phyloP scores from a whole-genome alignment of 1,140 invertebrate genomes.

The Aphidius ervi region DNA sequence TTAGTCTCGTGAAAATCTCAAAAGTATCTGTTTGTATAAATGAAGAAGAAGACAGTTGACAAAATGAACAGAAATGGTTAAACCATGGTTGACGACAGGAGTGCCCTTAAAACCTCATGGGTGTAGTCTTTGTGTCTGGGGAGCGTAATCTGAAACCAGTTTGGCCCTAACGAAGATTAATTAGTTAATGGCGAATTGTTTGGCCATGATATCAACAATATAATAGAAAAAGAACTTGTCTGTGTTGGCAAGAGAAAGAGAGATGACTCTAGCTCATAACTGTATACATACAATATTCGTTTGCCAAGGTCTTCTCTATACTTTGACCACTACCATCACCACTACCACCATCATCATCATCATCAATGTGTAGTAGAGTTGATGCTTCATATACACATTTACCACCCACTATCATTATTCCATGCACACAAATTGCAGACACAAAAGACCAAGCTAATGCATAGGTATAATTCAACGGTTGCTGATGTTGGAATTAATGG shows the following conservation, averaged over 20 bases:
- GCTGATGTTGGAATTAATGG: too few relatives aligned
- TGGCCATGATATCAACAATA: conserved; percentile 9
- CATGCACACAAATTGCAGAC: too few relatives aligned
- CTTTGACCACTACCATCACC: too few relatives aligned
- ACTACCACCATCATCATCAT: too few relatives aligned
- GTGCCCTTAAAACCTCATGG: conserved; percentile 1
- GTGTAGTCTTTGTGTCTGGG: background rate
- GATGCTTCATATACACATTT: too few relatives aligned
- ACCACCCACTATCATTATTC: too few relatives aligned
- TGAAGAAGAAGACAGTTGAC: background rate
- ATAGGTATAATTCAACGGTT: too few relatives aligned
- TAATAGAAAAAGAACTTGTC: background rate
- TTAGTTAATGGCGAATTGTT: conserved; percentile 24
- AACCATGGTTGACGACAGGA: background rate
- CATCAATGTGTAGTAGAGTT: too few relatives aligned
- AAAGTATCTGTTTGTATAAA: background rate
- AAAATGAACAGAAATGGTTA: background rate
- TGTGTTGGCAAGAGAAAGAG: background rate
- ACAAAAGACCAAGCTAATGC: too few relatives aligned
- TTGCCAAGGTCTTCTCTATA: too few relatives aligned
- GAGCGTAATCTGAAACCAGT: conserved; percentile 12
- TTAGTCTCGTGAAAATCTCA: background rate
- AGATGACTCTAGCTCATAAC: too few relatives aligned
- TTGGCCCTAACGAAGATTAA: conserved; percentile 23
- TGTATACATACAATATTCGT: too few relatives aligned